Evolutionary conservation across 2,888 invertebrate genomes (phyloP).

Genomic region (Automeris io): DNA sequence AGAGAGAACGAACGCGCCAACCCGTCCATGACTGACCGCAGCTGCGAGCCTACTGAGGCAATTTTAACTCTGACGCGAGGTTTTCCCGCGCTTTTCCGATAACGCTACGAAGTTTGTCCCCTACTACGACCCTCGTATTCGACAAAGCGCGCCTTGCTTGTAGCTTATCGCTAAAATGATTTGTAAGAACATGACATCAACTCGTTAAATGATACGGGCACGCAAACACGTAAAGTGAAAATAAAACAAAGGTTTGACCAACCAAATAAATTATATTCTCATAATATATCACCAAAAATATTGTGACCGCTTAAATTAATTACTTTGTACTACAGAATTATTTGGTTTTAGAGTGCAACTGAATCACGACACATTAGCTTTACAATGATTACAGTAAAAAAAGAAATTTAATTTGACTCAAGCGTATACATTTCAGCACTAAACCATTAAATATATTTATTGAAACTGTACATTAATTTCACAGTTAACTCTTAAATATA

Average conservation of each 20-base stretch:
- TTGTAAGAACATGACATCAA: constrained; percentile 27
- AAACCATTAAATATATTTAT: neutral
- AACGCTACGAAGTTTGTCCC: constrained; percentile 44
- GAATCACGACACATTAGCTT: constrained; percentile 14
- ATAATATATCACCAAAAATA: constrained; percentile 37
- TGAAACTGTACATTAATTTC: neutral
- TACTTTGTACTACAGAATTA: constrained; percentile 49
- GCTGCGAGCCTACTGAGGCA: constrained; percentile 65
- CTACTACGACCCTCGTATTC: constrained; percentile 33
- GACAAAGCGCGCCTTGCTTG: constrained; percentile 37
- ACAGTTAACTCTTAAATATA: no score
- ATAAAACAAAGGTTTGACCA: constrained; percentile 41
- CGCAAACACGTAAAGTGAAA: constrained; percentile 25
- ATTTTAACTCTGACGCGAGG: constrained; percentile 28
- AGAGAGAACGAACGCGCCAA: constrained; percentile 47
- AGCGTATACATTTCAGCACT: neutral
- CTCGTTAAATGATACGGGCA: constrained; percentile 7
- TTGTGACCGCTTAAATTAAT: constrained; percentile 43
- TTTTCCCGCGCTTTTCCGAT: constrained; percentile 75
- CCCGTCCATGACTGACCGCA: constrained; percentile 61
- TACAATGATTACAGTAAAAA: neutral
- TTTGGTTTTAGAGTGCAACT: constrained; percentile 27
- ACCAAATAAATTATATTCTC: constrained; percentile 55
- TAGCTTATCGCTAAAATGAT: constrained; percentile 49
- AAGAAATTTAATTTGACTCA: neutral